Conservation (phyloP, 1,140 invertebrate species). For the Drosophila miranda region DNA sequence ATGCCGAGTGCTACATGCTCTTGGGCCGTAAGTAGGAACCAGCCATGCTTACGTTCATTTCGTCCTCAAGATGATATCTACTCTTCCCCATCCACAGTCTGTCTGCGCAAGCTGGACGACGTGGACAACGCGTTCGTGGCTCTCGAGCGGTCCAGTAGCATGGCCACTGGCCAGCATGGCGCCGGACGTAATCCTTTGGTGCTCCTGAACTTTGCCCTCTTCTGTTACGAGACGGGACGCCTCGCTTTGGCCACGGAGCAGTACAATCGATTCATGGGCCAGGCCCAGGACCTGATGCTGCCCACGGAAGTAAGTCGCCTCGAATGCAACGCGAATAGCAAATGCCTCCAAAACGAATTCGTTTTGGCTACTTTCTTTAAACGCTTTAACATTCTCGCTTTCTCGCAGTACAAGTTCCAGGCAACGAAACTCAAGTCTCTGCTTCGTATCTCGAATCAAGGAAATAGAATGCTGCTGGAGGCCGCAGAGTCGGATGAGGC, state of each 20-base stretch:
- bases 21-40: constrained; percentile 85
- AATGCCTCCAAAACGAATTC: constrained; percentile 10
- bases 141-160: constrained; percentile 69
- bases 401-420: constrained; percentile 72
- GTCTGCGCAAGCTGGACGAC: constrained; percentile 82
- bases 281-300: constrained; percentile 71
- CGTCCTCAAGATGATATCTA: neutral
- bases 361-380: neutral
- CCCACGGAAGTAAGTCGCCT: constrained; percentile 78
- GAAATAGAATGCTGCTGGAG: constrained; percentile 48
- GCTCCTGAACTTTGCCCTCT: constrained; percentile 74
- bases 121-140: constrained; percentile 82
- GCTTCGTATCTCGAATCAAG: constrained; percentile 65
- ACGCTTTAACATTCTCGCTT: constrained; percentile 14
- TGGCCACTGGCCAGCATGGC: constrained; percentile 31
- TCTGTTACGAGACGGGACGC: constrained; percentile 72
- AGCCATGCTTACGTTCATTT: constrained; percentile 1
- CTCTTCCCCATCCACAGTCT: constrained; percentile 54
- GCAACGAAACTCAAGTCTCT: constrained; percentile 77
- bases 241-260: constrained; percentile 66
- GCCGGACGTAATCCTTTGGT: constrained; percentile 68
- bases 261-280: constrained; percentile 70
- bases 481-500: neutral
- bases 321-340: constrained; percentile 29
- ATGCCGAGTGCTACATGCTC: constrained; percentile 87